These are phyloP conservation scores for Hippocampus guttulatus DNA, from an alignment of 2,113 vertebrate species.

Conservation along the genomic window DNA sequence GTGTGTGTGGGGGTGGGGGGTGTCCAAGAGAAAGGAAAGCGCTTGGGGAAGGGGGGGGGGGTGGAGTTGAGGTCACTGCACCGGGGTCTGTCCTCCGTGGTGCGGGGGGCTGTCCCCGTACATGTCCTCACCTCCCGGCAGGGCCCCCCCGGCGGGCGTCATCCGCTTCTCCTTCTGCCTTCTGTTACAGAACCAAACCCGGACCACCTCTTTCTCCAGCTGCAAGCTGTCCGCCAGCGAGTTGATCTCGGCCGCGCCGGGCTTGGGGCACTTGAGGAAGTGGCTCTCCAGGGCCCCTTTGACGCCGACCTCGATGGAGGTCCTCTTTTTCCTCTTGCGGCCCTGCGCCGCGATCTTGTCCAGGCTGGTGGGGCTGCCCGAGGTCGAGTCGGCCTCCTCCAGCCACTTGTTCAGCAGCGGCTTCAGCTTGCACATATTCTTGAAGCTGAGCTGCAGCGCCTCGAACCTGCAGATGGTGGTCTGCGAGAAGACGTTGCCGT, in stretches of 20 bases:
- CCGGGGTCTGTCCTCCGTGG: conserved; percentile 94
- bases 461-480: conserved; percentile 99
- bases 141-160: conserved; percentile 91
- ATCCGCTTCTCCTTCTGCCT: conserved; percentile 99
- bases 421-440: conserved; percentile 99
- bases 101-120: conserved; percentile 97
- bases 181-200: conserved; percentile 99
- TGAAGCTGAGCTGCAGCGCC: conserved; percentile 98
- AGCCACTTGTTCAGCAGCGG: conserved; percentile 99
- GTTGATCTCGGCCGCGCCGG: conserved; percentile 93
- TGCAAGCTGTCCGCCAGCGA: conserved; percentile 96
- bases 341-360: conserved; percentile 99
- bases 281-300: conserved; percentile 98
- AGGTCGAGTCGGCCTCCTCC: conserved; percentile 97
- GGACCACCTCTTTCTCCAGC: conserved; percentile 99
- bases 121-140: conserved; percentile 92
- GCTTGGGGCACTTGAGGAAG: conserved; percentile 99
- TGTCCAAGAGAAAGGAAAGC: background rate
- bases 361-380: conserved; percentile 96
- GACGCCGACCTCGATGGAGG: conserved; percentile 98
- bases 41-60: too few species aligned
- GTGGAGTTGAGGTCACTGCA: conserved; percentile 78
- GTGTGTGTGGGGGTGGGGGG: too few species aligned
- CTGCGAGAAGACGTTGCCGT: conserved; percentile 98
- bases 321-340: conserved; percentile 96